Conservation (phyloP, 2,888 invertebrate species). For the Elysia crispata region DNA sequence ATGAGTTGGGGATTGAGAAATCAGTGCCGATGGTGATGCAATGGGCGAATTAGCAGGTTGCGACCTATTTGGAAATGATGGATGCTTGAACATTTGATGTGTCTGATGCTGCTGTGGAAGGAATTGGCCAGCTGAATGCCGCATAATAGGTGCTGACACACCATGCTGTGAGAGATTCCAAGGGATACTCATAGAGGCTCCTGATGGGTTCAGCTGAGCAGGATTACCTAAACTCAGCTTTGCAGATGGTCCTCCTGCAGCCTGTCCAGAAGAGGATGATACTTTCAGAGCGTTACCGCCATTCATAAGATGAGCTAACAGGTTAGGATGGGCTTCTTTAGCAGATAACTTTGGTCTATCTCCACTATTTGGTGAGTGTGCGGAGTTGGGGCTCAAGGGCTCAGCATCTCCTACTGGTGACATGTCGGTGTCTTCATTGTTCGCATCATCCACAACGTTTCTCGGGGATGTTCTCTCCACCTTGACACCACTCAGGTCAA, state of each 20-base stretch:
- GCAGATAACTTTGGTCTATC: constrained; percentile 58
- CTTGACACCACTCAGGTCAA: constrained; percentile 39
- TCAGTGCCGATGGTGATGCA: neutral
- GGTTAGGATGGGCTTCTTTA: constrained; percentile 69
- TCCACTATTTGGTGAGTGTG: constrained; percentile 42
- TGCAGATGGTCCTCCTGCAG: neutral
- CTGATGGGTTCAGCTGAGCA: constrained; percentile 1
- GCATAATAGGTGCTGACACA: neutral
- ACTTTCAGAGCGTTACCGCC: constrained; percentile 2
- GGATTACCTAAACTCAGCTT: neutral
- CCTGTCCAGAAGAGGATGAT: neutral
- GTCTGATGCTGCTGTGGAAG: neutral
- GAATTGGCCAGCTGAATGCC: neutral
- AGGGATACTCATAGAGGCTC: neutral
- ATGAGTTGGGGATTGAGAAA: neutral
- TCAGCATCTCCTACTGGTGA: neutral
- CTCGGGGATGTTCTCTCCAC: constrained; percentile 25
- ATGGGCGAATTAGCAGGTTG: neutral
- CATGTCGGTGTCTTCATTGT: neutral
- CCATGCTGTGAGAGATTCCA: constrained; percentile 15
- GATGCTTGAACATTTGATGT: neutral
- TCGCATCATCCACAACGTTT: neutral
- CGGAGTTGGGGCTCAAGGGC: constrained; percentile 20
- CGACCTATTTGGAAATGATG: neutral
- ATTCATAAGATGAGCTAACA: constrained; percentile 68